Evolutionary conservation across 2,888 invertebrate species (phyloP), one percentile per base, ranked within the genome.

Genomic region (Sussaba pulchella): DNA sequence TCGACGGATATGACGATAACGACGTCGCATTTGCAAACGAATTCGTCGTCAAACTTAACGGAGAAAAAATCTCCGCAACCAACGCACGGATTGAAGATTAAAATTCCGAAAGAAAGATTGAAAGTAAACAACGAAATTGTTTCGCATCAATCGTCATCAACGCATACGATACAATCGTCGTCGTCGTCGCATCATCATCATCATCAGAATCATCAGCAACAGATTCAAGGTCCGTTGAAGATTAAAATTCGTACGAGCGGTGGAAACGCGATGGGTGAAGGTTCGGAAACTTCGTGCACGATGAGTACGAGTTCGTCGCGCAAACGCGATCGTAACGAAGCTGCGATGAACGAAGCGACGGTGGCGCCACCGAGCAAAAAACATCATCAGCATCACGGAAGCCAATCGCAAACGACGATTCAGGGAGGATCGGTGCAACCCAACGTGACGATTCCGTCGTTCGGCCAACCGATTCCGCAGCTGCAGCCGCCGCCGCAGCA

Each of bases 91-190:
- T 89, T 97, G 59, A 97, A 97, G 91, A 96, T 97, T 63, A 97
- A 97, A 91, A 97, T 97, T 67, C 95, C 96, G 0, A 96, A 96
- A 89, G 96, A 96, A 83, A 93, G 95, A 66, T 91, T 96, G 50
- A 95, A 95, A 85, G 88, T 83, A 14, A 78, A 24, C 12, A 72
- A 26, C 54, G 93, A 92, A 83, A 94, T 92, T 0, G 93, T 92
- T 24, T 83, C 78, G 81, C 52, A 54, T 12, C 39, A 39, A 12
- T 12, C 8, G 39, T n/a, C n/a, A n/a, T 12, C 8, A 39, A 8
- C 8, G 39, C 39, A 39, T n/a, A 31, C 31, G 43, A 12, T n/a
- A n/a, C 43, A 43, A n/a, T n/a, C 10, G 31, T 6, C 2, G 6
- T 31, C 31, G 31, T 6, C 2, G 31, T 31, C 31, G 31, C 31